Evolutionary conservation across 2,797 vertebrate species (phyloP).

Genomic region (Sparus aurata): DNA sequence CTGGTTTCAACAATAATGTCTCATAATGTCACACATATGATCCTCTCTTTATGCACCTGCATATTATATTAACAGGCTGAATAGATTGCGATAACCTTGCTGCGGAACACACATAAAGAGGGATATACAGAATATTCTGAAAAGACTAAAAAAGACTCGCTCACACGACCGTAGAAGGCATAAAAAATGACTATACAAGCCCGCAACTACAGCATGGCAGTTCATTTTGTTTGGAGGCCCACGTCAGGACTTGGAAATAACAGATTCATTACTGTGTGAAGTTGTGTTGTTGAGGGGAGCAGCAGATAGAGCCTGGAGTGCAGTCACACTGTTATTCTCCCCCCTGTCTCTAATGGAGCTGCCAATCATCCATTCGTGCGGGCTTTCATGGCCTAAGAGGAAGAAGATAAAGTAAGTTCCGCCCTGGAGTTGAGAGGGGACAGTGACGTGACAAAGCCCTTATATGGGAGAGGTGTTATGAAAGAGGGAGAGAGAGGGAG

Average conservation of each 20-base stretch:
- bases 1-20: not conserved
- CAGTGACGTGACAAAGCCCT: constrained; percentile 42
- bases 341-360: constrained; percentile 53
- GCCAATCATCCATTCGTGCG: constrained; percentile 69
- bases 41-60: not conserved
- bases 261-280: constrained; percentile 25
- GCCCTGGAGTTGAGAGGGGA: constrained; percentile 44
- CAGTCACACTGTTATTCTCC: constrained; percentile 43
- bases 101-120: not conserved
- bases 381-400: constrained; percentile 57
- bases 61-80: constrained; percentile 7
- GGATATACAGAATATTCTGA: not conserved
- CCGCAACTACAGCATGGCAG: not conserved
- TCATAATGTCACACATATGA: not conserved
- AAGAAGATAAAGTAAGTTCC: constrained; percentile 52
- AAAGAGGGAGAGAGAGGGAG: constrained; percentile 33
- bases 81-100: constrained; percentile 20
- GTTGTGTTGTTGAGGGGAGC: constrained; percentile 31
- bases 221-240: constrained; percentile 28
- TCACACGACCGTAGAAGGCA: not conserved
- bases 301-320: constrained; percentile 57
- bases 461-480: constrained; percentile 29
- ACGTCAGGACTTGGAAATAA: constrained; percentile 4
- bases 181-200: not conserved
- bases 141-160: not conserved